Percentiles rank a stretch among this genome's conserved stretches.
Evolutionary conservation across 2,888 invertebrate species (phyloP).

Genomic region (Mongoloraphidia duomilia): DNA sequence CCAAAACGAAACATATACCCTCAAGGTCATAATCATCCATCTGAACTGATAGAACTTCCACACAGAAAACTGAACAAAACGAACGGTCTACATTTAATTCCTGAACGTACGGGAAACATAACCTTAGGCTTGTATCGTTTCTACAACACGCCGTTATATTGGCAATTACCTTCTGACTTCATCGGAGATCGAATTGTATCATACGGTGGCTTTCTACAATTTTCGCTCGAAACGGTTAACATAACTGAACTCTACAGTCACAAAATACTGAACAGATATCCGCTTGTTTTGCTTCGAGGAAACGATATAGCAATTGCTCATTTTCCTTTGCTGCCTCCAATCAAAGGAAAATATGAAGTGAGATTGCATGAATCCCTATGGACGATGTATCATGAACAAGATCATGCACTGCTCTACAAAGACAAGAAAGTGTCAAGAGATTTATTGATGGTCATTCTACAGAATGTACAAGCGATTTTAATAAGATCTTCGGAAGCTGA

Average conservation of each 20-base stretch:
- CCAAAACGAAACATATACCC: too few species aligned
- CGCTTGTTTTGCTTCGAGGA: conserved; percentile 72
- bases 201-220: conserved; percentile 79
- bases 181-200: conserved; percentile 78
- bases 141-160: conserved; percentile 59
- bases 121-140: conserved; percentile 36
- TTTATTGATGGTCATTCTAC: conserved; percentile 83
- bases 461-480: conserved; percentile 67
- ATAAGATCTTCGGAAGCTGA: conserved; percentile 56
- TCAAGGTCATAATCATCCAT: neutral
- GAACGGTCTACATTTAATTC: conserved; percentile 46
- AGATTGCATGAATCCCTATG: conserved; percentile 68
- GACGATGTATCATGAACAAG: conserved; percentile 44
- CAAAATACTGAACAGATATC: conserved; percentile 45
- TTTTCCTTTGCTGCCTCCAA: conserved; percentile 31
- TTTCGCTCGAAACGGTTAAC: conserved; percentile 50
- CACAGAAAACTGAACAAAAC: conserved; percentile 36
- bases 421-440: conserved; percentile 48
- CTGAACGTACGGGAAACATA: conserved; percentile 40
- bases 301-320: conserved; percentile 54
- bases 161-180: conserved; percentile 66
- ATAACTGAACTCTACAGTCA: conserved; percentile 25
- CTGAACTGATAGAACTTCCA: neutral
- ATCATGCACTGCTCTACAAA: conserved; percentile 24
- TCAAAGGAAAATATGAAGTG: conserved; percentile 38